A percentile compares a stretch with the other conserved stretches of the same genome.
Evolutionary conservation across 2,888 invertebrate genomes (phyloP).

Genomic region (Nipponacmea schrenckii): DNA sequence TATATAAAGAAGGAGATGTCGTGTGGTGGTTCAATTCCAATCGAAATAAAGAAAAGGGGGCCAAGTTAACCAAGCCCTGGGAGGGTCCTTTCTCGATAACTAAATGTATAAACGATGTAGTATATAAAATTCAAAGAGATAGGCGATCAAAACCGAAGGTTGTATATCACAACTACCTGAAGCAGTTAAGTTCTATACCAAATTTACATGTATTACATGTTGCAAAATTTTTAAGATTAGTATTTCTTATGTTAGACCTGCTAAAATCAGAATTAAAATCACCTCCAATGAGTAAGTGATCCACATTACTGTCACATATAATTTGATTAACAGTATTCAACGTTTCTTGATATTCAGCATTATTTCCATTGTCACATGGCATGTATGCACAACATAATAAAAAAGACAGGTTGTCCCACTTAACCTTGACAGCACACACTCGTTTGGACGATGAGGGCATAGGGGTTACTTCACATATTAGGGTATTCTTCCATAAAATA

Average conservation of each 20-base stretch:
- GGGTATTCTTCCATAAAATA: background rate
- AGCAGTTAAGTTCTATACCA: background rate
- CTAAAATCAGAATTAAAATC: background rate
- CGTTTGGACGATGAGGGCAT: background rate
- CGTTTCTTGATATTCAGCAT: background rate
- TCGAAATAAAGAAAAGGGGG: background rate
- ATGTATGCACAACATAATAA: background rate
- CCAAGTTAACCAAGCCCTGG: slow-evolving; percentile 17
- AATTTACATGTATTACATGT: background rate
- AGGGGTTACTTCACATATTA: background rate
- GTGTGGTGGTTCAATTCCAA: slow-evolving; percentile 11
- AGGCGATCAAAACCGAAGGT: background rate
- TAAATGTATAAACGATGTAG: slow-evolving; percentile 15
- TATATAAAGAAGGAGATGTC: slow-evolving; percentile 9
- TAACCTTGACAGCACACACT: background rate
- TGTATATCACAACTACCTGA: slow-evolving; percentile 20
- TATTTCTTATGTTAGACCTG: background rate
- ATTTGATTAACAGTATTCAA: background rate
- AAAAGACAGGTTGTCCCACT: background rate
- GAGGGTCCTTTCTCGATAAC: slow-evolving; percentile 14
- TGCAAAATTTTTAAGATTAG: too few relatives aligned
- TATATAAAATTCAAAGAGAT: slow-evolving; percentile 15
- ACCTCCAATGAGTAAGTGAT: background rate
- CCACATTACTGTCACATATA: background rate
- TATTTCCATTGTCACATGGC: background rate